phyloP scores from a whole-genome alignment of 30 jellyfish, hydroid and myxozoan species.

The Morbakka virulenta region DNA sequence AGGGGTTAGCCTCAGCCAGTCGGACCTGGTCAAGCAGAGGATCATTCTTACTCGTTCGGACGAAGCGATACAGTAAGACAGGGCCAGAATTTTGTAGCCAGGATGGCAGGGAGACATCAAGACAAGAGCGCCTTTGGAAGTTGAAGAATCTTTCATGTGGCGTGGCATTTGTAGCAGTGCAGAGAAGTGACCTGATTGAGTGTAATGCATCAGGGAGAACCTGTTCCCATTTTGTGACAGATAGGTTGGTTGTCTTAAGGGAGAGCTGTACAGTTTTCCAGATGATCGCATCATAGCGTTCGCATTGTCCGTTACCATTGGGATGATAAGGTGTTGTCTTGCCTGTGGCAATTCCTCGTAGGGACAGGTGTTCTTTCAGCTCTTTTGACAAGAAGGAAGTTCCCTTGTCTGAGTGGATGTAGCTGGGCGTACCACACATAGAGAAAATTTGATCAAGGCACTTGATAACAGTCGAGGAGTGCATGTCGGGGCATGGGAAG shows the following conservation, averaged over 20 bases:
- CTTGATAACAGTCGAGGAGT: conserved; percentile 34
- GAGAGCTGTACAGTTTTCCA: conserved; percentile 53
- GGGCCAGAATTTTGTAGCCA: conserved; percentile 62
- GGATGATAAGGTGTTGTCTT: conserved; percentile 50
- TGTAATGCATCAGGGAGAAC: conserved; percentile 73
- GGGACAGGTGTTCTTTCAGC: conserved; percentile 7
- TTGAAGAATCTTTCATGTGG: conserved; percentile 68
- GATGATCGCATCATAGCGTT: conserved; percentile 33
- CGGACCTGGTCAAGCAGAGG: no score
- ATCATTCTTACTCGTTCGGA: no score
- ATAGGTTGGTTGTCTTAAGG: conserved; percentile 33
- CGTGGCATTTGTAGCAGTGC: conserved; percentile 71
- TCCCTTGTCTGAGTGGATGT: conserved; percentile 66
- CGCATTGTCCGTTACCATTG: conserved; percentile 53
- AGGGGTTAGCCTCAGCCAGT: no score
- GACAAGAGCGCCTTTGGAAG: conserved; percentile 13
- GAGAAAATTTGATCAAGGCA: conserved; percentile 28
- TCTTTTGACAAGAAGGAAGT: conserved; percentile 54
- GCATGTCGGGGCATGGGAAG: conserved; percentile 27
- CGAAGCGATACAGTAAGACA: conserved; percentile 17
- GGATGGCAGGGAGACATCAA: conserved; percentile 43
- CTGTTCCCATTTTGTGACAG: conserved; percentile 37
- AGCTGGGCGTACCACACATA: conserved; percentile 50
- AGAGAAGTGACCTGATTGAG: conserved; percentile 68
- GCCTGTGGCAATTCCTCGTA: conserved; percentile 44